Conservation (phyloP, 2,797 vertebrate species). For the Anomalospiza imberbis region DNA sequence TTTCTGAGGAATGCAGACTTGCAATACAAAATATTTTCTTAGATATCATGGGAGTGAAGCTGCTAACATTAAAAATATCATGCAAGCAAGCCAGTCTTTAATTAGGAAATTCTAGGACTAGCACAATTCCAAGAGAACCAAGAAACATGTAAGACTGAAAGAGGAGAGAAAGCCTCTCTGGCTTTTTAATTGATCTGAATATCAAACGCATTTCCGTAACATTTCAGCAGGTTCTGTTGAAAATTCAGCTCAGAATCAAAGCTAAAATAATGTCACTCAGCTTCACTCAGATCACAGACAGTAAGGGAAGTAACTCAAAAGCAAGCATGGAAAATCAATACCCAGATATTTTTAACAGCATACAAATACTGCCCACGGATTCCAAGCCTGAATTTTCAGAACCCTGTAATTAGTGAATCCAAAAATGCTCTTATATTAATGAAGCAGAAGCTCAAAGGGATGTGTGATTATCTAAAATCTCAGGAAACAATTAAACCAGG, state of each 20-base stretch:
- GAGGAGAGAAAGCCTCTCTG: not conserved
- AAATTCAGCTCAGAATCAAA: not conserved
- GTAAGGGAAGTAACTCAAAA: not conserved
- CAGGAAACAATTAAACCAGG: constrained; percentile 6
- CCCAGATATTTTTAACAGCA: not conserved
- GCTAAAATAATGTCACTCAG: not conserved
- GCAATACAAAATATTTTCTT: not conserved
- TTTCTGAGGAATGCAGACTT: not conserved
- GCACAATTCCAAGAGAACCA: not conserved
- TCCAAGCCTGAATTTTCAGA: not conserved
- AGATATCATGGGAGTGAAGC: not conserved
- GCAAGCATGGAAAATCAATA: not conserved
- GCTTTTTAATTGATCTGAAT: not conserved
- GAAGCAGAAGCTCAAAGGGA: not conserved
- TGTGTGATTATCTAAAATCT: not conserved
- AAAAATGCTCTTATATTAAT: not conserved
- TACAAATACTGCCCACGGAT: not conserved
- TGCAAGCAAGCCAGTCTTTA: not conserved
- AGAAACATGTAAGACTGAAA: not conserved
- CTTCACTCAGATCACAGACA: not conserved
- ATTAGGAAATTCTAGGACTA: not conserved
- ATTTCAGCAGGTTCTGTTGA: not conserved
- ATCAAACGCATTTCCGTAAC: not conserved
- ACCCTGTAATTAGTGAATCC: not conserved
- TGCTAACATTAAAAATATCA: not conserved